Conservation (phyloP, 2,888 invertebrate species). For the Drosophila villosipedis region DNA sequence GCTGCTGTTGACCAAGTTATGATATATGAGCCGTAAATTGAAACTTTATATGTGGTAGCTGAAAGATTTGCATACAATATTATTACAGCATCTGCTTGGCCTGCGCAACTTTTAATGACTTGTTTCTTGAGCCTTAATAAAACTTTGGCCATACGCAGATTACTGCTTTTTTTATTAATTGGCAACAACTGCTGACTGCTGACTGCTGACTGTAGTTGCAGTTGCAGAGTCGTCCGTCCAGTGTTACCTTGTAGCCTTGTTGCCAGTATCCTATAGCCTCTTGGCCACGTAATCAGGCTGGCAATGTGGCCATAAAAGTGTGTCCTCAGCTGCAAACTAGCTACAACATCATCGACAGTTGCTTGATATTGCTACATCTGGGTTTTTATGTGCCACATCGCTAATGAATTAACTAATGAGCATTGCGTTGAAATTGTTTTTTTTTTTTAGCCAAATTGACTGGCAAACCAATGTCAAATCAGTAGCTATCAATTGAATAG, state of each 20-base stretch:
- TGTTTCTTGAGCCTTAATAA: conserved; percentile 52
- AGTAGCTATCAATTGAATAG: conserved; percentile 8
- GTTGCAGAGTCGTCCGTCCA: conserved; percentile 21
- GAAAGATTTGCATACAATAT: conserved; percentile 75
- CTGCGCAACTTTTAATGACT: conserved; percentile 72
- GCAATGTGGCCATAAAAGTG: conserved; percentile 66
- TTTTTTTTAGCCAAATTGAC: conserved; percentile 15
- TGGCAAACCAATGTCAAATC: conserved; percentile 22
- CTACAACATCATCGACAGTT: conserved; percentile 10
- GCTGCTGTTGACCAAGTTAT: conserved; percentile 65
- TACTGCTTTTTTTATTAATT: conserved; percentile 64
- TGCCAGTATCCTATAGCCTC: conserved; percentile 5
- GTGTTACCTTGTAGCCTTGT: conserved; percentile 12
- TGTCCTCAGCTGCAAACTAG: conserved; percentile 56
- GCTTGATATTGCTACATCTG: conserved; percentile 43
- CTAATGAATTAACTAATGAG: conserved; percentile 74
- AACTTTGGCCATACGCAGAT: conserved; percentile 48
- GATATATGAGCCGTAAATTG: conserved; percentile 79
- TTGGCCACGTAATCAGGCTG: conserved; percentile 62
- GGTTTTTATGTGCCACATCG: conserved; percentile 47
- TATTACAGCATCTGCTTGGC: conserved; percentile 70
- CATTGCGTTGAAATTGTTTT: conserved; percentile 33
- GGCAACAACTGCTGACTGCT: conserved; percentile 43
- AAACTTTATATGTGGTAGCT: conserved; percentile 72
- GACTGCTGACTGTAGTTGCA: conserved; percentile 14